These are phyloP conservation scores for Sepioteuthis lessoniana DNA, from an alignment of 2,888 invertebrate species.

Conservation along the genomic window DNA sequence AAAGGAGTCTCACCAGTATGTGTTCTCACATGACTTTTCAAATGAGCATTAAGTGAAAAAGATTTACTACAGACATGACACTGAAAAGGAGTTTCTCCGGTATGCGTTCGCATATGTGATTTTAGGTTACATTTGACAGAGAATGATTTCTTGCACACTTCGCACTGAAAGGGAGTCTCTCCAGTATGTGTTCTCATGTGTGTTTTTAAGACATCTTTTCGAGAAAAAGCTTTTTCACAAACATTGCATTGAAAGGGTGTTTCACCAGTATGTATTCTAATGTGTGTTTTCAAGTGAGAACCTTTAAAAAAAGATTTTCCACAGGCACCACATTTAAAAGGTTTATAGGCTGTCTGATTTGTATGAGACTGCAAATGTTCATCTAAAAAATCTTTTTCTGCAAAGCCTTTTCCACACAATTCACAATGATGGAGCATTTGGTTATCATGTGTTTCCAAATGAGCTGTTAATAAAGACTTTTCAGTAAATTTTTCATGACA, in stretches of 20 bases:
- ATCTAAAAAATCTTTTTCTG: no score
- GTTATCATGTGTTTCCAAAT: no score
- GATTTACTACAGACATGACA: background rate
- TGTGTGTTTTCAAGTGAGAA: background rate
- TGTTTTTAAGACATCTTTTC: background rate
- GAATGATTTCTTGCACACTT: background rate
- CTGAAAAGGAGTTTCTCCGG: background rate
- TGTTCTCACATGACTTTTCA: background rate
- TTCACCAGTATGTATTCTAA: background rate
- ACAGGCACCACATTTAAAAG: no score
- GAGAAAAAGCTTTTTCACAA: background rate
- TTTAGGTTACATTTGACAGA: background rate
- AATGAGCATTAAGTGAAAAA: background rate
- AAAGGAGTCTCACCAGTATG: background rate
- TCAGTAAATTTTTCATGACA: no score
- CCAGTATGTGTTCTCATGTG: background rate
- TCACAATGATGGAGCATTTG: no score
- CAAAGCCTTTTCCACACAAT: no score
- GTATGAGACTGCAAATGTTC: no score
- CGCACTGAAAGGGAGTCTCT: background rate
- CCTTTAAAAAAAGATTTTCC: background rate
- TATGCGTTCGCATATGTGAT: background rate
- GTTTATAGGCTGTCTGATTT: no score
- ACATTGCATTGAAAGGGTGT: background rate
- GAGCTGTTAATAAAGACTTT: no score